Percentiles rank a stretch among this genome's conserved stretches.
These are phyloP conservation scores for Diorhabda elongata DNA, from an alignment of 1,140 invertebrate species.

Conservation along the genomic window DNA sequence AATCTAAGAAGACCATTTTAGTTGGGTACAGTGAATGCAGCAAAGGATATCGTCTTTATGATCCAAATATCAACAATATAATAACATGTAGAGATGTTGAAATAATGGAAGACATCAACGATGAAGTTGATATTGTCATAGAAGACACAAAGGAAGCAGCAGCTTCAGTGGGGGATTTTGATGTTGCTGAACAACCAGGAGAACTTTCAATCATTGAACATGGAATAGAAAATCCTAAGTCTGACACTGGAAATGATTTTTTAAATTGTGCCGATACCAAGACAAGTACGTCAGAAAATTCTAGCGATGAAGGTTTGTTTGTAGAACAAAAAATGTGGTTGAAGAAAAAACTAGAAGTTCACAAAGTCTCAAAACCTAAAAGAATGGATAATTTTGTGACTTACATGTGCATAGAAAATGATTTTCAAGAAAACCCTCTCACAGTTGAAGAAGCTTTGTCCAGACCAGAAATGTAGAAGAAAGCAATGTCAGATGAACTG, in stretches of 20 bases:
- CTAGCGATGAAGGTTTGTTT: neutral
- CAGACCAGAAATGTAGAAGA: too few relatives aligned
- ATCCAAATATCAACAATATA: slow-evolving; percentile 11
- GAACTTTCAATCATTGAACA: too few relatives aligned
- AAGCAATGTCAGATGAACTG: too few relatives aligned
- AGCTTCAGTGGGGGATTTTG: neutral
- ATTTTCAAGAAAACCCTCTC: neutral
- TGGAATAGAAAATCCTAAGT: too few relatives aligned
- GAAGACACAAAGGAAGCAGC: neutral
- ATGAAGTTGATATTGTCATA: neutral
- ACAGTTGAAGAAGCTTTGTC: neutral
- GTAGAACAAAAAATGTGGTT: neutral
- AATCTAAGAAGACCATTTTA: slow-evolving; percentile 28
- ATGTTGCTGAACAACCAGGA: neutral
- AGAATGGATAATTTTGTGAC: neutral
- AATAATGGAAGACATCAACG: slow-evolving; percentile 6
- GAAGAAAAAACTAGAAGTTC: neutral
- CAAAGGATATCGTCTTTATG: slow-evolving; percentile 17
- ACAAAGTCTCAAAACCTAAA: neutral
- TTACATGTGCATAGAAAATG: neutral
- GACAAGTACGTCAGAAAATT: neutral
- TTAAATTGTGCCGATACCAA: too few relatives aligned
- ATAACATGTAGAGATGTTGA: slow-evolving; percentile 15
- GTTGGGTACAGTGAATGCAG: slow-evolving; percentile 25
- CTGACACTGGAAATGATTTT: too few relatives aligned